Evolutionary conservation across 1,140 invertebrate species (phyloP).

Genomic region (Drosophila parabipectinata): DNA sequence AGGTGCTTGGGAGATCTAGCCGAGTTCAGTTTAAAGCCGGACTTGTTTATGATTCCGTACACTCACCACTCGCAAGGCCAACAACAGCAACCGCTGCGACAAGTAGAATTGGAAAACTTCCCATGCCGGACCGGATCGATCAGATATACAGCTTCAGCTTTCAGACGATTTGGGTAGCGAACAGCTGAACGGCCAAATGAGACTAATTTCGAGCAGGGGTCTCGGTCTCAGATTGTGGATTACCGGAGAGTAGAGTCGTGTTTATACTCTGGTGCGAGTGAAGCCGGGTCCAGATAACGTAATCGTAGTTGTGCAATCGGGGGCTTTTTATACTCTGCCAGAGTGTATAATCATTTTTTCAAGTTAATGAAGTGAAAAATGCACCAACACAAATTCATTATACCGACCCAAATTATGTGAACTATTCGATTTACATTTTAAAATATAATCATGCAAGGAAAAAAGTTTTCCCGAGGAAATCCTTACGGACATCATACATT

Average conservation of each 20-base stretch:
- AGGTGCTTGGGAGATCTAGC: not conserved
- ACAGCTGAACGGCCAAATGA: constrained; percentile 24
- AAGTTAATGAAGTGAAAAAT: too few species aligned
- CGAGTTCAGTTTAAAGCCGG: constrained; percentile 25
- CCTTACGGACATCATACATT: too few species aligned
- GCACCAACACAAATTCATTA: too few species aligned
- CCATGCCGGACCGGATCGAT: constrained; percentile 53
- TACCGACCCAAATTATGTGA: too few species aligned
- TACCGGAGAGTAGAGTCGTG: constrained; percentile 21
- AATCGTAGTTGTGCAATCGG: constrained; percentile 22
- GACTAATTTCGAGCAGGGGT: constrained; percentile 17
- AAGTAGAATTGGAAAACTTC: constrained; percentile 42
- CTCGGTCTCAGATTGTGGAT: constrained; percentile 18
- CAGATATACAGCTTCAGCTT: constrained; percentile 22
- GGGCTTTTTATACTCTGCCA: not conserved
- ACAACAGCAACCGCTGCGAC: constrained; percentile 33
- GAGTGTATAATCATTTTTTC: not conserved
- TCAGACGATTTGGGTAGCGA: constrained; percentile 9
- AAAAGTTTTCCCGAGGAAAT: too few species aligned
- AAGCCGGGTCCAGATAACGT: constrained; percentile 45
- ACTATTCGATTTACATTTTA: too few species aligned
- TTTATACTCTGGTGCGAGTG: constrained; percentile 1
- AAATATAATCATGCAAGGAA: too few species aligned
- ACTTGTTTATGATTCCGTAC: constrained; percentile 42
- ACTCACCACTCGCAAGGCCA: constrained; percentile 62